Conservation (phyloP, 2,797 vertebrate species). For the Salarias fasciatus region DNA sequence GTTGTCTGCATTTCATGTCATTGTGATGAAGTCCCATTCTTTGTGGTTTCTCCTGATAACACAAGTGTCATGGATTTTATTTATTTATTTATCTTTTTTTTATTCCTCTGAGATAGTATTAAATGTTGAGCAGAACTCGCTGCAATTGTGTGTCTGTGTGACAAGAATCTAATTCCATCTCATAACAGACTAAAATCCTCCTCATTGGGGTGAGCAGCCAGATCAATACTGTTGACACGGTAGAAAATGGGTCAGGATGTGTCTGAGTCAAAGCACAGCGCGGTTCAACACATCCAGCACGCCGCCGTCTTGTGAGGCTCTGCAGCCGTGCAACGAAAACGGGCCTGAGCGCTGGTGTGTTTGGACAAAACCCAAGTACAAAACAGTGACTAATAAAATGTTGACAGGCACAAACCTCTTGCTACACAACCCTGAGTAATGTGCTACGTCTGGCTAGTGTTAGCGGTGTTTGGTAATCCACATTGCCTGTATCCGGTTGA, state of each 20-base stretch:
- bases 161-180: slow-evolving; percentile 60
- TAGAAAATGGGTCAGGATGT: slow-evolving; percentile 72
- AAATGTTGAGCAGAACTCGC: slow-evolving; percentile 40
- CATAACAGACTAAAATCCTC: slow-evolving; percentile 59
- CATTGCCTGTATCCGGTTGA: slow-evolving; percentile 40
- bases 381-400: slow-evolving; percentile 61
- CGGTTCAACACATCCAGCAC: slow-evolving; percentile 44
- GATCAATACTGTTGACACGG: slow-evolving; percentile 74
- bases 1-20: slow-evolving; percentile 20
- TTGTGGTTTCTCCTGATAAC: slow-evolving; percentile 27
- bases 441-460: slow-evolving; percentile 37
- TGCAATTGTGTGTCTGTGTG: slow-evolving; percentile 50
- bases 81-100: slow-evolving; percentile 17
- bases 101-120: slow-evolving; percentile 21
- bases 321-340: slow-evolving; percentile 34
- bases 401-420: slow-evolving; percentile 48
- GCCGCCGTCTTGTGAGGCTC: slow-evolving; percentile 41
- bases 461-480: slow-evolving; percentile 49
- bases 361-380: slow-evolving; percentile 51
- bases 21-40: slow-evolving; percentile 30
- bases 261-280: slow-evolving; percentile 53
- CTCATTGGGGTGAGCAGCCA: slow-evolving; percentile 57
- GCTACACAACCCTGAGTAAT: slow-evolving; percentile 31
- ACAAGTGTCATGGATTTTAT: slow-evolving; percentile 33
- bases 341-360: slow-evolving; percentile 32